These are phyloP conservation scores for Hybos culiciformis DNA, from an alignment of 2,888 invertebrate species.

Conservation along the genomic window DNA sequence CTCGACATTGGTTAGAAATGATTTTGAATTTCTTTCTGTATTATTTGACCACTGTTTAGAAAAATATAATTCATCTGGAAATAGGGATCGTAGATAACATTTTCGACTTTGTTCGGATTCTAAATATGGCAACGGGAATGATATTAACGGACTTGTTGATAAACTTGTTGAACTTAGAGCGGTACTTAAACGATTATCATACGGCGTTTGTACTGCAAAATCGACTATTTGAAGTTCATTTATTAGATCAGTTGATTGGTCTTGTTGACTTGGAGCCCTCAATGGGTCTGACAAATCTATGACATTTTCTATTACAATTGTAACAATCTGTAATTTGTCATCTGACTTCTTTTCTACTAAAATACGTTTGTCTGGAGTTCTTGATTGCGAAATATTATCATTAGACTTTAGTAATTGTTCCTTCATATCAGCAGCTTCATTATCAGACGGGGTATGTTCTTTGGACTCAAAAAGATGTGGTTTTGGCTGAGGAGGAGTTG, in stretches of 20 bases:
- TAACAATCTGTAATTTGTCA: conserved; percentile 47
- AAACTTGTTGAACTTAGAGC: conserved; percentile 58
- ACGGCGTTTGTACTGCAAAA: conserved; percentile 41
- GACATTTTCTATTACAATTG: conserved; percentile 32
- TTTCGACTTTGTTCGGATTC: conserved; percentile 72
- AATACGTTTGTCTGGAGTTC: conserved; percentile 9
- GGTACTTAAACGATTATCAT: conserved; percentile 57
- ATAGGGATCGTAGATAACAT: conserved; percentile 57
- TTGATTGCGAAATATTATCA: conserved; percentile 16
- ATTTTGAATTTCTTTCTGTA: too few relatives aligned
- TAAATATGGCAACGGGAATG: conserved; percentile 72
- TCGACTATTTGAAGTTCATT: conserved; percentile 17
- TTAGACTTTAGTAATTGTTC: conserved; percentile 7
- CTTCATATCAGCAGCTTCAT: too few relatives aligned
- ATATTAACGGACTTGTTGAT: conserved; percentile 76
- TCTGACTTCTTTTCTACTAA: conserved; percentile 27
- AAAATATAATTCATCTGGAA: conserved; percentile 58
- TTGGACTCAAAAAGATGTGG: conserved; percentile 38
- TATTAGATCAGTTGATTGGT: conserved; percentile 34
- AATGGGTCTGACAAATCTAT: conserved; percentile 76
- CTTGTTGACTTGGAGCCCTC: conserved; percentile 36
- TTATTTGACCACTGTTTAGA: conserved; percentile 43
- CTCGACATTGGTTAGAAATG: conserved; percentile 13
- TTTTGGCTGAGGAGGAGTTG: conserved; percentile 49
- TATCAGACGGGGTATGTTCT: conserved; percentile 27